These are phyloP conservation scores for Linurgus olivaceus DNA, from an alignment of 2,797 vertebrate genomes.

Conservation along the genomic window DNA sequence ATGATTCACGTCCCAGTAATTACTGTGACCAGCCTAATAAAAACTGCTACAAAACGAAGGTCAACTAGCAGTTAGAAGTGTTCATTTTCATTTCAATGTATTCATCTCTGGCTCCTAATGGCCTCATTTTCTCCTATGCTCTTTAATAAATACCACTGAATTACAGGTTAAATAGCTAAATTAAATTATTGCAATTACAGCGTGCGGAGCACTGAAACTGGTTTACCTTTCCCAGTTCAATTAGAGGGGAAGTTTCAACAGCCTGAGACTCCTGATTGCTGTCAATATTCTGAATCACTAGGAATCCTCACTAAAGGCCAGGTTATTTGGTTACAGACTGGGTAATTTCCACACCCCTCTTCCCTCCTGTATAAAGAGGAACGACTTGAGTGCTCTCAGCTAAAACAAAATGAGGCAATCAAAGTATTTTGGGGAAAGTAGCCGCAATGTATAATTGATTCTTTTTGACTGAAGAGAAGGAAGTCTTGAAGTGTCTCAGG, in stretches of 20 bases:
- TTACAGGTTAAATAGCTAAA: conserved; percentile 99
- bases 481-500: conserved; percentile 66
- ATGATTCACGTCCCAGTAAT: conserved; percentile 95
- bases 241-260: conserved; percentile 85
- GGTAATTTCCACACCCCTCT: conserved; percentile 34
- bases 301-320: conserved; percentile 45
- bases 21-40: conserved; percentile 94
- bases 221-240: conserved; percentile 91
- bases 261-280: conserved; percentile 82
- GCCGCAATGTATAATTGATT: conserved; percentile 67
- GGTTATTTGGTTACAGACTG: conserved; percentile 61
- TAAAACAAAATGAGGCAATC: conserved; percentile 67
- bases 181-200: conserved; percentile 99
- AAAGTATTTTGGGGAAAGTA: conserved; percentile 64
- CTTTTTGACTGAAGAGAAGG: conserved; percentile 61
- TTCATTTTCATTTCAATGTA: conserved; percentile 99
- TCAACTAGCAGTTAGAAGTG: conserved; percentile 98
- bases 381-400: conserved; percentile 51
- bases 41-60: conserved; percentile 95
- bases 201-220: conserved; percentile 82
- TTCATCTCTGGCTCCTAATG: conserved; percentile 98
- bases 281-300: conserved; percentile 76
- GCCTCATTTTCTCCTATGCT: conserved; percentile 96
- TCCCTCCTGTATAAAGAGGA: conserved; percentile 28
- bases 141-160: conserved; percentile 99